phyloP scores from a whole-genome alignment of 2,888 invertebrate species.

The Podabrus alpinus region DNA sequence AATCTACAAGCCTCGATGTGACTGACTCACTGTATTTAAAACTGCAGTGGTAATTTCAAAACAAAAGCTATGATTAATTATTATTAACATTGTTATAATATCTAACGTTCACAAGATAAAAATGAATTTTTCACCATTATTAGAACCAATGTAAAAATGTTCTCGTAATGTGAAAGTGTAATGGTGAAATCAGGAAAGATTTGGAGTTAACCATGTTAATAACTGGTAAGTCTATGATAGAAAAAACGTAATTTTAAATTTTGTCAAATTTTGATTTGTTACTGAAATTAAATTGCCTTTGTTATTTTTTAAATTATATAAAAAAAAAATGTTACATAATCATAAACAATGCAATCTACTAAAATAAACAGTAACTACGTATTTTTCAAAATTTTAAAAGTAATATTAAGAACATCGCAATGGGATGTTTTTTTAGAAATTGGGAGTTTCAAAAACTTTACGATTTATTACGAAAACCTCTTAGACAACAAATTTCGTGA shows the following conservation, averaged over 20 bases:
- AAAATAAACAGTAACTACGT: too few relatives aligned
- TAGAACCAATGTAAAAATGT: background rate
- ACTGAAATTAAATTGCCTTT: background rate
- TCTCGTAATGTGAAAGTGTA: constrained; percentile 17
- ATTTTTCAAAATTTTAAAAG: too few relatives aligned
- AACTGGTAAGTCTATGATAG: background rate
- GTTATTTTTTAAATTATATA: background rate
- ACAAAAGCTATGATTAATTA: background rate
- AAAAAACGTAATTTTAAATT: background rate
- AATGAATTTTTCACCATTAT: background rate
- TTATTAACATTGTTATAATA: background rate
- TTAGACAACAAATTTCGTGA: background rate
- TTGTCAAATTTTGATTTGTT: background rate
- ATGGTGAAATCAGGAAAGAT: constrained; percentile 19
- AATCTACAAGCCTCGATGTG: background rate
- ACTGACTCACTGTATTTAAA: background rate
- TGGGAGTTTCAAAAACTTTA: background rate
- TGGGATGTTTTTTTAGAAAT: background rate
- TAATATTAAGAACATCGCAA: too few relatives aligned
- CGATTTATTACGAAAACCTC: background rate
- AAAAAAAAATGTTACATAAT: background rate
- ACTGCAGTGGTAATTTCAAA: background rate
- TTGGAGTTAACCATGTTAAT: constrained; percentile 1
- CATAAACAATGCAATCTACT: background rate
- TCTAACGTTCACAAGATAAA: background rate